Conservation (phyloP, 1,140 invertebrate genomes). For the Anoplolepis gracilipes region DNA sequence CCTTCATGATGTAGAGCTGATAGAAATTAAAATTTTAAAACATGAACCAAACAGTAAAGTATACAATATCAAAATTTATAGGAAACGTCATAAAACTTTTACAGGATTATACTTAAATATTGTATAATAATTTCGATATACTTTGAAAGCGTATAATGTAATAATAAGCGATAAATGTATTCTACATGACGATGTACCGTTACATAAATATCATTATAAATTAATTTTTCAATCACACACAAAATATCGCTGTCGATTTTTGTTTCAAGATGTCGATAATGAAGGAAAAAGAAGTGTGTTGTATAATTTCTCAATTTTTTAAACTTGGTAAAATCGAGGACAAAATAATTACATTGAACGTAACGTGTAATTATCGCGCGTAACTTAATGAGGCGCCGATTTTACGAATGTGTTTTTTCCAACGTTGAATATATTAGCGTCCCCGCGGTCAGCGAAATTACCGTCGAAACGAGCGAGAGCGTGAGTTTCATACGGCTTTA, state of each 20-base stretch:
- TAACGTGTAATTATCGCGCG: neutral
- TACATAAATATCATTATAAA: constrained; percentile 2
- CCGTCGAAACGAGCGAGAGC: constrained; percentile 1
- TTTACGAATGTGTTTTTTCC: neutral
- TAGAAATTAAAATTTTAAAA: neutral
- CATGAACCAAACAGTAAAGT: neutral
- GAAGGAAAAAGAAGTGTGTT: neutral
- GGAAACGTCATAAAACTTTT: neutral
- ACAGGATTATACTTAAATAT: too few species aligned
- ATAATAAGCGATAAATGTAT: neutral
- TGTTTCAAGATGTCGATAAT: neutral
- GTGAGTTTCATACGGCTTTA: constrained; percentile 24
- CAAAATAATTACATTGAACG: neutral
- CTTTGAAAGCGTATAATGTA: neutral
- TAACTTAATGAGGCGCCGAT: neutral
- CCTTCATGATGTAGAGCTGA: neutral
- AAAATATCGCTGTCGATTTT: neutral
- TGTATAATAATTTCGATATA: neutral
- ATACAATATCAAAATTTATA: neutral
- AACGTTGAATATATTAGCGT: constrained; percentile 13
- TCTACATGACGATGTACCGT: neutral
- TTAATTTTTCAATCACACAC: neutral
- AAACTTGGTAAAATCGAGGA: neutral
- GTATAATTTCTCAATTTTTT: neutral
- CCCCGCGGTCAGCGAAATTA: constrained; percentile 1